A percentile compares a stretch with the other conserved stretches of the same genome.
phyloP scores from a whole-genome alignment of 2,888 invertebrate genomes.

The Pyralis farinalis region DNA sequence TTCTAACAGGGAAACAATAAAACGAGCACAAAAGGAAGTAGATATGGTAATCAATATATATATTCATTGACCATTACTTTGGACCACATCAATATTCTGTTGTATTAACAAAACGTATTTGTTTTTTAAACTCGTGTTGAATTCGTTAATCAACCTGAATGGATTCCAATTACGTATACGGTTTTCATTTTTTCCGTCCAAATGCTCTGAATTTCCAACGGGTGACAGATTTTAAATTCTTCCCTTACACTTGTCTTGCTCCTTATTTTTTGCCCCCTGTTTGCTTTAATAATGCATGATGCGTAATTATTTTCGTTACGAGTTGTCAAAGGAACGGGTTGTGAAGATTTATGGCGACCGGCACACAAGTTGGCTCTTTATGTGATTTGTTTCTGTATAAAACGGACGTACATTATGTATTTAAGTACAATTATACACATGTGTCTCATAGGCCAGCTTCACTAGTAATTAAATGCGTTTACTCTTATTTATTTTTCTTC shows the following conservation, averaged over 20 bases:
- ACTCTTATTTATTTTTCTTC: not conserved
- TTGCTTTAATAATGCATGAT: slow-evolving; percentile 75
- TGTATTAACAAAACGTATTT: too few species aligned
- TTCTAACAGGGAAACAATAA: too few species aligned
- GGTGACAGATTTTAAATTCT: slow-evolving; percentile 80
- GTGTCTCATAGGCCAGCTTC: not conserved
- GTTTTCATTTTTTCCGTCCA: slow-evolving; percentile 55
- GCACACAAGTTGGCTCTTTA: slow-evolving; percentile 29
- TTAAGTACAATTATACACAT: not conserved
- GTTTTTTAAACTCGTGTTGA: slow-evolving; percentile 46
- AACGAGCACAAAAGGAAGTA: too few species aligned
- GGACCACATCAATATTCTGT: too few species aligned
- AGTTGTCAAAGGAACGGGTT: slow-evolving; percentile 44
- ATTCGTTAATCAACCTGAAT: slow-evolving; percentile 66
- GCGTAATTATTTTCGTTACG: slow-evolving; percentile 68
- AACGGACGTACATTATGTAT: slow-evolving; percentile 10
- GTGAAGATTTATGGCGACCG: slow-evolving; percentile 47
- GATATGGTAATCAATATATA: too few species aligned
- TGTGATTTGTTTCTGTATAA: slow-evolving; percentile 16
- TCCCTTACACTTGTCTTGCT: slow-evolving; percentile 69
- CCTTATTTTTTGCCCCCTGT: slow-evolving; percentile 48
- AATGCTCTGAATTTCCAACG: slow-evolving; percentile 71
- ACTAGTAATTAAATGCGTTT: not conserved
- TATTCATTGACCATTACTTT: too few species aligned
- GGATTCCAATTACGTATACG: slow-evolving; percentile 63